phyloP scores from a whole-genome alignment of 2,113 vertebrate genomes.

The Pseudopipra pipra region DNA sequence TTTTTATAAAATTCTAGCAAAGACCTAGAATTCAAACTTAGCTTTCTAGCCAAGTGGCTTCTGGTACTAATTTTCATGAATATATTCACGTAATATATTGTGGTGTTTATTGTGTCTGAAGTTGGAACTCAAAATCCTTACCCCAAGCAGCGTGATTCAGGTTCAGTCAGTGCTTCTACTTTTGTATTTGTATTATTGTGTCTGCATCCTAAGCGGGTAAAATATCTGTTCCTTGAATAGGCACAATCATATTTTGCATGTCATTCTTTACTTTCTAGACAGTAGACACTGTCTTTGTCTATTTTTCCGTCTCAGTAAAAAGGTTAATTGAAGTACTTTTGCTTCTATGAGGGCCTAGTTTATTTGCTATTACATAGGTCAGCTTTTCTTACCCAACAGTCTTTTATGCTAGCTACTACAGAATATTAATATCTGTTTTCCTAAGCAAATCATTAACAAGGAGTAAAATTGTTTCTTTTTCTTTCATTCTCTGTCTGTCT shows the following conservation, averaged over 20 bases:
- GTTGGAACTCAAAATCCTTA: background rate
- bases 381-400: background rate
- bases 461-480: background rate
- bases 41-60: background rate
- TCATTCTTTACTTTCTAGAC: background rate
- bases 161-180: background rate
- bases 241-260: background rate
- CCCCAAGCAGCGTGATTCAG: background rate
- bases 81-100: background rate
- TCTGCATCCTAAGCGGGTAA: background rate
- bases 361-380: background rate
- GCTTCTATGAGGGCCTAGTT: background rate
- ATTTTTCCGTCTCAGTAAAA: background rate
- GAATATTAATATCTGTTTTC: background rate
- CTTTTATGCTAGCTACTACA: background rate
- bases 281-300: background rate
- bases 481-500: background rate
- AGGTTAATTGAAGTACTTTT: background rate
- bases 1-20: background rate
- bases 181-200: background rate
- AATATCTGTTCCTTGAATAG: background rate
- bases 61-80: background rate
- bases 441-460: background rate
- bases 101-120: background rate
- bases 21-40: background rate